Evolutionary conservation across 1,140 invertebrate genomes (phyloP).

Genomic region (Xylocopa sonorina): DNA sequence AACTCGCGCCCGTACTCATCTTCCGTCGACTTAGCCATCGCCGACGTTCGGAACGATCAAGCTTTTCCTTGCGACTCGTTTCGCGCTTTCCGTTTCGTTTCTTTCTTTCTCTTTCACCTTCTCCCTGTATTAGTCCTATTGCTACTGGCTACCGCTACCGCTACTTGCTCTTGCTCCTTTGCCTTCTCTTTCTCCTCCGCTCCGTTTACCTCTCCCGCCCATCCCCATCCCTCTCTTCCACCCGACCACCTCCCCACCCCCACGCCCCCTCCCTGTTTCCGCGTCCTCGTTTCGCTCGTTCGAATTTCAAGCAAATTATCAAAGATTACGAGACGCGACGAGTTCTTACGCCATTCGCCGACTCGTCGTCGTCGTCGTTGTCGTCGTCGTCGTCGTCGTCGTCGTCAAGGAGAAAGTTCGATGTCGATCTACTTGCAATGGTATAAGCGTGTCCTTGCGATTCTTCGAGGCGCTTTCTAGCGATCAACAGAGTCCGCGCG

Average conservation of each 20-base stretch:
- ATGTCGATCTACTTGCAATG: slow-evolving; percentile 21
- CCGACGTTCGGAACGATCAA: slow-evolving; percentile 53
- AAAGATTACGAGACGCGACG: slow-evolving; percentile 32
- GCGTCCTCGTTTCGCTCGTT: slow-evolving; percentile 25
- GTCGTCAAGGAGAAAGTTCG: slow-evolving; percentile 33
- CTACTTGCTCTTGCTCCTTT: neutral
- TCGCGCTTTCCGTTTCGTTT: neutral
- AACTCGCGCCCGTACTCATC: slow-evolving; percentile 74
- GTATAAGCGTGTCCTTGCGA: slow-evolving; percentile 18
- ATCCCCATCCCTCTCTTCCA: neutral
- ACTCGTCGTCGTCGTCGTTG: neutral
- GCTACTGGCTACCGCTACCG: too few species aligned
- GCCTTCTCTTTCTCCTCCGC: neutral
- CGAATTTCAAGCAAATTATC: slow-evolving; percentile 25
- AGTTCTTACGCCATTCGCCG: slow-evolving; percentile 45
- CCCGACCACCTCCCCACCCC: neutral
- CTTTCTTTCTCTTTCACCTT: neutral
- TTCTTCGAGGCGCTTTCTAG: slow-evolving; percentile 28
- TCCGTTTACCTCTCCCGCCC: neutral
- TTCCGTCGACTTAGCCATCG: slow-evolving; percentile 59
- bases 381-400: too few species aligned
- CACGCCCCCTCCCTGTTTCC: neutral
- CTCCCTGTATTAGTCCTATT: neutral
- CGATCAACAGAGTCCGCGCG: neutral
- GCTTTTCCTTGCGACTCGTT: neutral